Evolutionary conservation across 1,140 invertebrate species (phyloP).

Genomic region (Hesperophylax magnus): DNA sequence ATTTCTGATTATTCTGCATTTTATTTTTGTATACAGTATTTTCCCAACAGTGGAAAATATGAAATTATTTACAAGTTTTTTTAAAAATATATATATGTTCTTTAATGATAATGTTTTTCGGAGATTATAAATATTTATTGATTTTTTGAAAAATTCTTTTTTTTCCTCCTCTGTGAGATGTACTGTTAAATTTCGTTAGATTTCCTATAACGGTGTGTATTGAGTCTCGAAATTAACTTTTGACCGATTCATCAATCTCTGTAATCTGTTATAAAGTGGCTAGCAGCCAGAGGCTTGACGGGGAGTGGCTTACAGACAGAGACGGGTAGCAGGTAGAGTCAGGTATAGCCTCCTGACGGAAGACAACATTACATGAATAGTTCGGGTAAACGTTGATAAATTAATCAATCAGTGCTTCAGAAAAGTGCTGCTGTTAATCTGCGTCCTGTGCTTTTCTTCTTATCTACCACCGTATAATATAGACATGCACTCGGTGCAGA

Average conservation of each 20-base stretch:
- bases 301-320: neutral
- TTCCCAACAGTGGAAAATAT: too few relatives aligned
- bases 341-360: neutral
- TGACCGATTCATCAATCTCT: conserved; percentile 16
- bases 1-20: too few relatives aligned
- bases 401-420: conserved; percentile 51
- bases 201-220: neutral
- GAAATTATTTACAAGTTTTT: too few relatives aligned
- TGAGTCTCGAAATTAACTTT: neutral
- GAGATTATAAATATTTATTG: neutral
- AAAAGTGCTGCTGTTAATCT: conserved; percentile 38
- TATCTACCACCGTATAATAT: neutral
- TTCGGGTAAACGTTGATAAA: conserved; percentile 50
- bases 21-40: too few relatives aligned
- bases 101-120: neutral
- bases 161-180: neutral
- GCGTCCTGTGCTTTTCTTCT: conserved; percentile 23
- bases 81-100: too few relatives aligned
- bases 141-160: neutral
- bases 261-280: conserved; percentile 18
- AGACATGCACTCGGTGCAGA: neutral
- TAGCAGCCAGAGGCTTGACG: neutral
- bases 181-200: neutral
- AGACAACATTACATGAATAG: conserved; percentile 35
- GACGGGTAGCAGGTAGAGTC: neutral